These are phyloP conservation scores for Acleris emargana DNA, from an alignment of 2,888 invertebrate species.

Conservation along the genomic window DNA sequence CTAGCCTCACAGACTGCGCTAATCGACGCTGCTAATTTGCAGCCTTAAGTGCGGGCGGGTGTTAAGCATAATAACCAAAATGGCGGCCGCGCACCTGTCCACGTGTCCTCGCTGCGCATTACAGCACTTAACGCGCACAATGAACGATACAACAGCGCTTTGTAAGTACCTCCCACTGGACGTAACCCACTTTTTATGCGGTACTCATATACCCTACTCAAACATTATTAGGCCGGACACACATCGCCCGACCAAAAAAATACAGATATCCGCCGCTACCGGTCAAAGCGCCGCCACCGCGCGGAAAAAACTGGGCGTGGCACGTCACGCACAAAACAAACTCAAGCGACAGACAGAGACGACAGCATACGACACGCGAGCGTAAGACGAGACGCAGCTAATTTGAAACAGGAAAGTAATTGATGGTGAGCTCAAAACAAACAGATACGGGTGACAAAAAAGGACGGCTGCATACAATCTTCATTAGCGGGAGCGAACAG, in stretches of 20 bases:
- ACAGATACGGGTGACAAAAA: constrained; percentile 82
- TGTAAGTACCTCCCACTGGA: constrained; percentile 63
- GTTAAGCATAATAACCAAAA: constrained; percentile 34
- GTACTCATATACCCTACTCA: no score
- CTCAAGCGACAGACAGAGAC: constrained; percentile 67
- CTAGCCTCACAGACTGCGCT: neutral
- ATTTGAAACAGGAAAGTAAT: constrained; percentile 81
- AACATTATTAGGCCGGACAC: constrained; percentile 80
- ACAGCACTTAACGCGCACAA: constrained; percentile 50
- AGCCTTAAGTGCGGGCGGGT: constrained; percentile 30
- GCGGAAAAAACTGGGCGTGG: constrained; percentile 67
- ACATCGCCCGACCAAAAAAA: constrained; percentile 71
- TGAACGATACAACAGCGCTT: constrained; percentile 60
- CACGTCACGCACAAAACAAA: constrained; percentile 83
- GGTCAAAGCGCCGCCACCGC: constrained; percentile 73
- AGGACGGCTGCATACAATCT: constrained; percentile 76
- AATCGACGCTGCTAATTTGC: constrained; percentile 25
- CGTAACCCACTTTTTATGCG: constrained; percentile 68
- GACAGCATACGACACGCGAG: constrained; percentile 43
- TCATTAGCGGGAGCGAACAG: constrained; percentile 70
- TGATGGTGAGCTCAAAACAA: constrained; percentile 81
- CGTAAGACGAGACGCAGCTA: constrained; percentile 61
- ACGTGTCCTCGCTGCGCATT: constrained; percentile 41
- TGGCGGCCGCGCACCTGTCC: constrained; percentile 38
- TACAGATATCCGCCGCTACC: constrained; percentile 77